Evolutionary conservation across 2,113 vertebrate genomes (phyloP), one percentile per base, ranked within the genome.

Genomic region (Cynopterus brachyotis): DNA sequence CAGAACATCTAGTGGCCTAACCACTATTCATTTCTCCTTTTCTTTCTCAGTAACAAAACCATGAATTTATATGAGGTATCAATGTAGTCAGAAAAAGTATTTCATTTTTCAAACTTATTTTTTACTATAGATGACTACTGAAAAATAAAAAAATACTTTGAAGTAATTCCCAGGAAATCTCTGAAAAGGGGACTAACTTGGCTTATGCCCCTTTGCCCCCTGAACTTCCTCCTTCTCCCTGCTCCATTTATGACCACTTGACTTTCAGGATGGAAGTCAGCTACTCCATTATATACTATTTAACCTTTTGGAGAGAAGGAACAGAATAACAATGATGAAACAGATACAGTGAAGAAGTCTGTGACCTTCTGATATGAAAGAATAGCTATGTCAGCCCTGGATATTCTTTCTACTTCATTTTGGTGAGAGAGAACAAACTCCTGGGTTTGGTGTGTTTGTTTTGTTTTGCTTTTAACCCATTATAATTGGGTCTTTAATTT

Each of bases 191-290:
- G 3, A 6, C 28, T 92, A 57, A 84, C 16, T 84, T 22, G 67
- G 17, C 17, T 76, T 26, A 42, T 57, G 35, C 20, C 4, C 22
- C 42, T 80, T 47, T 89, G 28, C 45, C 19, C 17, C 26, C 69
- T 4, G 4, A 53, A 62, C 26, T 22, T 3, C 83, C 28, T 35
- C 57, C 53, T 55, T 60, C 47, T 92, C 26, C 9, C 7, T 75
- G n/a, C 12, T 92, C 66, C 89, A 88, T 72, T 84, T 81, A 75
- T 40, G 80, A 37, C 2, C 30, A 66, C n/a, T 92, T 97, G 79
- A 94, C 59, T 64, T 94, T 95, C 57, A 53, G 53, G 64, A 84
- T 55, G 40, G 60, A 94, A 79, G 79, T 87, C 53, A 79, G 19
- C 11, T 78, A n/a, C 60, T 75, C 50, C 35, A 88, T 76, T 92